Evolutionary conservation across 2,113 vertebrate species (phyloP).

Genomic region (Pseudonaja textilis): DNA sequence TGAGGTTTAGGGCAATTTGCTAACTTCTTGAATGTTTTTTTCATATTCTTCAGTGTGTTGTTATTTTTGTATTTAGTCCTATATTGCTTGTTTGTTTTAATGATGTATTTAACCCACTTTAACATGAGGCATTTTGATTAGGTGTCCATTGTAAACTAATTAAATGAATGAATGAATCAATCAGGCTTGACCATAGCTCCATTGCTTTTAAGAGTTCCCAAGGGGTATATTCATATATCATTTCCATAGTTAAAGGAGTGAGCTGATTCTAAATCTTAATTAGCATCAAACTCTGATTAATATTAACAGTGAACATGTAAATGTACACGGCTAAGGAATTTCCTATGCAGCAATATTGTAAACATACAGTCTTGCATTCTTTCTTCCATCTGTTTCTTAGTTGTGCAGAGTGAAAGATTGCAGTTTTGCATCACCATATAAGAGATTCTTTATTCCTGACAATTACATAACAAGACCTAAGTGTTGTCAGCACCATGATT

Average conservation of each 20-base stretch:
- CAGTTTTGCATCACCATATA: neutral
- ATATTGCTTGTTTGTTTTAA: neutral
- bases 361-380: neutral
- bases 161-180: neutral
- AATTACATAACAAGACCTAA: neutral
- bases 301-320: neutral
- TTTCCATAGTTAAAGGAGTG: neutral
- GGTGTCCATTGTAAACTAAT: neutral
- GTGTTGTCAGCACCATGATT: neutral
- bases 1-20: neutral
- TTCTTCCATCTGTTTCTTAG: neutral
- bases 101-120: neutral
- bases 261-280: neutral
- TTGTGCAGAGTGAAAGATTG: neutral
- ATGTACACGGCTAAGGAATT: neutral
- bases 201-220: neutral
- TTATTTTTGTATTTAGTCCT: neutral
- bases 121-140: neutral
- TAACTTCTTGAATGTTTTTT: neutral
- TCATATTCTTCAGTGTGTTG: neutral
- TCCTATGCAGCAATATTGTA: neutral
- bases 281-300: neutral
- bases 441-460: neutral
- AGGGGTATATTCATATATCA: neutral
- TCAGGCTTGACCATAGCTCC: neutral